phyloP scores from a whole-genome alignment of 2,113 vertebrate genomes.

The Stigmatopora nigra region DNA sequence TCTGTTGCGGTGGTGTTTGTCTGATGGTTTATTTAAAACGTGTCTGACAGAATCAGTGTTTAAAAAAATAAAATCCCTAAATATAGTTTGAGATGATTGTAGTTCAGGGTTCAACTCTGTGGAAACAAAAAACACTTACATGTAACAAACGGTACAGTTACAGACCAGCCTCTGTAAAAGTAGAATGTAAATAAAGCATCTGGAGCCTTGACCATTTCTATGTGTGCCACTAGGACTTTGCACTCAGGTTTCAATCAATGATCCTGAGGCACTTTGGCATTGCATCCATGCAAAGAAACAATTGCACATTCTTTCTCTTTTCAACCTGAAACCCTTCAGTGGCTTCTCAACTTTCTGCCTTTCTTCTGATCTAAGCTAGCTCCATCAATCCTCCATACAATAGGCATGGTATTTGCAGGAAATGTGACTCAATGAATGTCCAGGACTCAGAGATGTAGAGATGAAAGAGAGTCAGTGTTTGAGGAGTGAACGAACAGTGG shows the following conservation, averaged over 20 bases:
- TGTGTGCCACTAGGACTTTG: conserved; percentile 19
- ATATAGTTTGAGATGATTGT: conserved; percentile 36
- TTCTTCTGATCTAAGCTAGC: neutral
- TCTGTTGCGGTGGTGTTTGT: conserved; percentile 17
- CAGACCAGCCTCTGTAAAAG: conserved; percentile 29
- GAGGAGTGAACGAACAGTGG: no score
- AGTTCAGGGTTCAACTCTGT: conserved; percentile 31
- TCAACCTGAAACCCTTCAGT: neutral
- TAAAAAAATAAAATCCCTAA: conserved; percentile 28
- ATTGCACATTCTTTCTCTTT: neutral
- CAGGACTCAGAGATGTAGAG: no score
- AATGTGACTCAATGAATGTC: no score
- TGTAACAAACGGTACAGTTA: conserved; percentile 11
- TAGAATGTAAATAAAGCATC: conserved; percentile 43
- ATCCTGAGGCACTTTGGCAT: conserved; percentile 12
- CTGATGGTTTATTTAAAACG: conserved; percentile 15
- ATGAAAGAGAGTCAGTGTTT: no score
- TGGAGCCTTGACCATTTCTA: conserved; percentile 22
- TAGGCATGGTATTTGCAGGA: neutral
- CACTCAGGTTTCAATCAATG: conserved; percentile 32
- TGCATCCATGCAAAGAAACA: conserved; percentile 13
- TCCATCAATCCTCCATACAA: neutral
- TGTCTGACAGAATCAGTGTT: conserved; percentile 16
- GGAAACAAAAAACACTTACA: conserved; percentile 26
- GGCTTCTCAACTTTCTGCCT: neutral